Evolutionary conservation across 2,797 vertebrate genomes (phyloP).

Genomic region (Hypotaenidia philippensis): DNA sequence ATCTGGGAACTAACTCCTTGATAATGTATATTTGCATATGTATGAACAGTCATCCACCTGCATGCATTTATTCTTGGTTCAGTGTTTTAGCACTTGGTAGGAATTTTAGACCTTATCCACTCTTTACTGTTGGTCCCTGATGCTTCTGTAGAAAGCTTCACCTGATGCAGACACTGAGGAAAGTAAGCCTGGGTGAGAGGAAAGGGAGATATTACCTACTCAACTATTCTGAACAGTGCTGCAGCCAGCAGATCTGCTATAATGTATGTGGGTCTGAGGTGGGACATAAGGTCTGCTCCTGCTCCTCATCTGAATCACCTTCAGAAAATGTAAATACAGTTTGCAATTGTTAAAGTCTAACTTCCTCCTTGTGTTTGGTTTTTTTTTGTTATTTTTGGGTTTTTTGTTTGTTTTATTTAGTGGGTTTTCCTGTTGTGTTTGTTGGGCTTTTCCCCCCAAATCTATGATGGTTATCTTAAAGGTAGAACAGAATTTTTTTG

Average conservation of each 20-base stretch:
- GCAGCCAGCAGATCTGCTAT: neutral
- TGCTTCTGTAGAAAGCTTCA: neutral
- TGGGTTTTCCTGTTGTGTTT: neutral
- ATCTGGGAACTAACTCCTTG: conserved; percentile 20
- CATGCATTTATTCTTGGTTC: conserved; percentile 20
- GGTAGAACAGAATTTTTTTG: neutral
- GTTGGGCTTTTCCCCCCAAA: neutral
- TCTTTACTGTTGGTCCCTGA: neutral
- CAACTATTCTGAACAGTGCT: neutral
- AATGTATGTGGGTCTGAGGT: neutral
- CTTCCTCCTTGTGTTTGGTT: neutral
- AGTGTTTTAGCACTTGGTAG: neutral
- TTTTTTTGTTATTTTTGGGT: no score
- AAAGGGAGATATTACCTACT: neutral
- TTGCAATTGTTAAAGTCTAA: neutral
- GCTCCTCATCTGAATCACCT: neutral
- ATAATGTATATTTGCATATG: conserved; percentile 47
- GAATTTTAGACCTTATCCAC: conserved; percentile 30
- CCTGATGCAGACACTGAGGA: neutral
- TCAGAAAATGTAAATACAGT: neutral
- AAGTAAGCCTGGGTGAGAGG: neutral
- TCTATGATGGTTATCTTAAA: neutral
- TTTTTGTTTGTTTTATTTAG: neutral
- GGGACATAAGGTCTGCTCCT: neutral
- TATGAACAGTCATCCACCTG: conserved; percentile 53